Base-by-base conservation (phyloP, 2,113 vertebrate genomes). In the Pomatorhinus ruficollis region DNA sequence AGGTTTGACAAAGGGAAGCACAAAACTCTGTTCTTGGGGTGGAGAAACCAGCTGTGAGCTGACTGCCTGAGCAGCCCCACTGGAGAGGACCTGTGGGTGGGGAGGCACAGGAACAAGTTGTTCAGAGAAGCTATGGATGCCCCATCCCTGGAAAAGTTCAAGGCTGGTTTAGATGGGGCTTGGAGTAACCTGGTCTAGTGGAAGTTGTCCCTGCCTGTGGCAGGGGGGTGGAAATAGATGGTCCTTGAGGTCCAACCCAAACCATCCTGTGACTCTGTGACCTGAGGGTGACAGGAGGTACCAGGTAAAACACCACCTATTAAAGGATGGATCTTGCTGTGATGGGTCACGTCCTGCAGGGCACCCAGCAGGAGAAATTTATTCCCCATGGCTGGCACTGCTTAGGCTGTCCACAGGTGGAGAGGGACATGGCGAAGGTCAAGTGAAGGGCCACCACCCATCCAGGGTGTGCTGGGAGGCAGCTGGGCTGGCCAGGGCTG, bases 311-410 rank as follows among this genome's bases (percentile, higher is more conserved):
- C 15, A 27, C 0, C 0, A 27, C 9, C 15, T 42, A 10, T 25
- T 27, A 71, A 28, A 11, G 8, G 6, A 4, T 12, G 53, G 44
- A 8, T 27, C 37, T 24, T 61, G 12, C 11, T 50, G 63, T 59
- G 27, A 5, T 49, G 11, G 47, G 24, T 47, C n/a, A 12, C 0
- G 1, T 19, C 16, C 69, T 71, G 39, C 22, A 4, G 2, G 4
- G 18, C 53, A 23, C 19, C 23, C 65, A 74, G 28, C 22, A 45
- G 37, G 16, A 49, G 40, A 35, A 44, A 16, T 37, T 37, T 10
- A 19, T 45, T 71, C 6, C 27, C 25, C 4, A 0, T 35, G 22
- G 57, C 22, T 4, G 10, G 4, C 8, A 4, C 11, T 87, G 64
- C 37, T 81, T 25, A 80, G 25, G 9, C 0, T 63, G 23, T n/a